Conservation (phyloP, 2,113 vertebrate species). For the Phalacrocorax carbo region DNA sequence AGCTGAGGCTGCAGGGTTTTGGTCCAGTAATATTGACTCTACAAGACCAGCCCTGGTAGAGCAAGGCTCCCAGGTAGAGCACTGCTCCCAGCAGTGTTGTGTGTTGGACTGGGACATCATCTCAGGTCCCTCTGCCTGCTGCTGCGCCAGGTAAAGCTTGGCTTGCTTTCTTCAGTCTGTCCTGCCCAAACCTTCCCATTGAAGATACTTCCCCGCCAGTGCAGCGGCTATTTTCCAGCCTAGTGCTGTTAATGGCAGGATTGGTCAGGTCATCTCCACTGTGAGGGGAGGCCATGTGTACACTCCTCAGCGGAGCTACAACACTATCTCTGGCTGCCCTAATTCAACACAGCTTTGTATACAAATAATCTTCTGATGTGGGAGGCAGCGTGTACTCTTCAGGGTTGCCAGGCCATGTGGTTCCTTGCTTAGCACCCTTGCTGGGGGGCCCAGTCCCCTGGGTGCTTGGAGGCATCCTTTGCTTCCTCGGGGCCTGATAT, state of each 20-base stretch:
- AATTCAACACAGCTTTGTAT: rapidly evolving
- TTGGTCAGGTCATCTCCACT: background rate
- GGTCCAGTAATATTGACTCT: background rate
- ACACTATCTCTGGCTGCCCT: background rate
- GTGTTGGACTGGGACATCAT: background rate
- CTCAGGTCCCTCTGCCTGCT: background rate
- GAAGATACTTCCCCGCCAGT: background rate
- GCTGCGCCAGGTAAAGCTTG: background rate
- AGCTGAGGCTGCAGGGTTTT: background rate
- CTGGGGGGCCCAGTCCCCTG: background rate
- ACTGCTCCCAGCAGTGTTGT: background rate
- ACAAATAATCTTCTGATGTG: background rate
- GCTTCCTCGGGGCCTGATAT: background rate
- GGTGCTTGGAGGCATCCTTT: rapidly evolving
- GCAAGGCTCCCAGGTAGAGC: background rate
- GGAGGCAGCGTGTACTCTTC: rapidly evolving
- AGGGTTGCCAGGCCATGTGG: background rate
- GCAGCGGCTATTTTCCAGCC: background rate
- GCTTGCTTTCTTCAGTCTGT: background rate
- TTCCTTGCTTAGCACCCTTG: background rate
- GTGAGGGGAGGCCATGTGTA: rapidly evolving
- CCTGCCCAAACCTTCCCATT: background rate
- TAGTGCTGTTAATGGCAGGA: background rate
- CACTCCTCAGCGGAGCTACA: rapidly evolving
- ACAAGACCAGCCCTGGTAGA: background rate